Base-by-base conservation (phyloP, 2,797 vertebrate species). In the Presbytis comata region DNA sequence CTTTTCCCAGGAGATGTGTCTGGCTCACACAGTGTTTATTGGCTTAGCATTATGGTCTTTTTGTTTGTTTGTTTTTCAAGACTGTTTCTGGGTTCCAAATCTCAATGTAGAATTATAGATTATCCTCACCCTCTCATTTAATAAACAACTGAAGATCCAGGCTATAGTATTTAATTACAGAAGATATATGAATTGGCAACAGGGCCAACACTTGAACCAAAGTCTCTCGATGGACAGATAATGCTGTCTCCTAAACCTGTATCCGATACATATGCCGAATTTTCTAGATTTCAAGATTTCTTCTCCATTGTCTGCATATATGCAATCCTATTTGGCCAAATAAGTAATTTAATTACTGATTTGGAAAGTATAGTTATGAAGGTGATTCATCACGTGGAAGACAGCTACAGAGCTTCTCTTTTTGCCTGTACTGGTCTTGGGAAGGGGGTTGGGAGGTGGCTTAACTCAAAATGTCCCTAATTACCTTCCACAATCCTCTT, bases 311-410 rank as follows among this genome's bases (percentile, higher is more conserved):
- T 48, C 79, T 64, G 41, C 26, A 0, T 88, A 64, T 88, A n/a
- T 92, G 30, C 59, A 82, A 22, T 61, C 59, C 57, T 93, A 48
- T 70, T 70, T 92, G 83, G 76, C 44, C 91, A 92, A 97, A 74
- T 80, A 72, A 93, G 46, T 30, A n/a, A 96, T 87, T 96, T 86
- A 92, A 91, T 88, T 89, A 86, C 93, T 95, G 85, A 96, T 97
- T 95, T 91, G 76, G 59, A 92, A 95, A 92, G 95, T 64, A 89
- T 17, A n/a, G 78, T 84, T 85, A 82, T 4, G 30, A 74, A 26
- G 74, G 57, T 95, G 91, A 93, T 95, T 96, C 96, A 96, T 91
- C 81, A 57, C 3, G 1, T n/a, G 46, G 13, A 95, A 93, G 78
- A 90, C 39, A 88, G 74, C 57, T 80, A 88, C 12, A 70, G 41